These are phyloP conservation scores for Megalopta genalis DNA, from an alignment of 1,140 invertebrate species.

Conservation along the genomic window DNA sequence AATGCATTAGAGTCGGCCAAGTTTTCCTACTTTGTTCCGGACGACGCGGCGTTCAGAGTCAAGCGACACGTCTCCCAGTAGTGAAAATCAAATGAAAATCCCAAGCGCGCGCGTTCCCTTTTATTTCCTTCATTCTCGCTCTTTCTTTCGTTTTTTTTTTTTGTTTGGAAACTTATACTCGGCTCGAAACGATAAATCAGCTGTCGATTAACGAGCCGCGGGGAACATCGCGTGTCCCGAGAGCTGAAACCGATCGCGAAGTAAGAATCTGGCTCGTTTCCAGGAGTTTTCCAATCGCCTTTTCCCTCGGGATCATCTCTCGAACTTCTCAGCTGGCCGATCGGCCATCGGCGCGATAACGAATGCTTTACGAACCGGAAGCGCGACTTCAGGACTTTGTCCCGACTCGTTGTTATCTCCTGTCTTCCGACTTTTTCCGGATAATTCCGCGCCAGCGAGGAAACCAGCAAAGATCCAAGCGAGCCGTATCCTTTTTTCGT, in stretches of 20 bases:
- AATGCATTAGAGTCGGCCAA: not conserved
- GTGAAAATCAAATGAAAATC: not conserved
- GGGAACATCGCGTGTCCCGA: constrained; percentile 43
- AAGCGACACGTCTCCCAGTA: not conserved
- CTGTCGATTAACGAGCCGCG: constrained; percentile 56
- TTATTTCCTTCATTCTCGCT: no score
- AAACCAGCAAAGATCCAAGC: no score
- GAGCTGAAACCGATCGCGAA: constrained; percentile 19
- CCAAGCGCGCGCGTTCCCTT: no score
- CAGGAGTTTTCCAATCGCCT: constrained; percentile 43
- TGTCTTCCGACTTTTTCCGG: not conserved
- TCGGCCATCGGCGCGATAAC: constrained; percentile 51
- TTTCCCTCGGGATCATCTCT: constrained; percentile 28
- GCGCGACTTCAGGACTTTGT: constrained; percentile 30
- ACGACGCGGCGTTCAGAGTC: no score
- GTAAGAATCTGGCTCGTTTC: constrained; percentile 52
- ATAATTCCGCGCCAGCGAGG: not conserved
- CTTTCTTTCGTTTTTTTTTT: constrained; percentile 3
- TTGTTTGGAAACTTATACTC: constrained; percentile 35
- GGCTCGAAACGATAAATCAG: constrained; percentile 45
- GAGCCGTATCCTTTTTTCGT: not conserved
- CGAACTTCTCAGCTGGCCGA: constrained; percentile 29
- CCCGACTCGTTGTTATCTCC: not conserved
- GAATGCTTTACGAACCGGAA: constrained; percentile 38
- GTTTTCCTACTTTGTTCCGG: not conserved